Conservation (phyloP, 2,113 vertebrate species). For the Proteles cristata region DNA sequence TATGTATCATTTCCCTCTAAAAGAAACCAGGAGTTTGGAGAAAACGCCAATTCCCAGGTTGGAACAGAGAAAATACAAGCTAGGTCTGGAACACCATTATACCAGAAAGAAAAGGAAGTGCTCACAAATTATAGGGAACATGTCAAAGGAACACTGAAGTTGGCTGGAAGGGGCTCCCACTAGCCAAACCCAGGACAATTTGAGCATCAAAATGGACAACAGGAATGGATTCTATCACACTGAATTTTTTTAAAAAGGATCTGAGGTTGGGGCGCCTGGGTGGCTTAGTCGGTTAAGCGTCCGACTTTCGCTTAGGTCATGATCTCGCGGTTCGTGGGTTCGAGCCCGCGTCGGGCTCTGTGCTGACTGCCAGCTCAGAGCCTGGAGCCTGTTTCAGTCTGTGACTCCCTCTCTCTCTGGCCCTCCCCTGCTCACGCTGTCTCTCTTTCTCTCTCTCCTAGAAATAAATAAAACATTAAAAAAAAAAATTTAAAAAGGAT, state of each 20-base stretch:
- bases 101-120: neutral
- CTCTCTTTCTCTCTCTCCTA: too few relatives aligned
- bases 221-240: neutral
- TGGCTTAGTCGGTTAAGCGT: too few relatives aligned
- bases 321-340: too few relatives aligned
- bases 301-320: too few relatives aligned
- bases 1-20: neutral
- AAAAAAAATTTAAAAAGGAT: neutral
- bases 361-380: too few relatives aligned
- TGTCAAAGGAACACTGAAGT: neutral
- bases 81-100: neutral
- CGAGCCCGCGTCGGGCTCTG: too few relatives aligned
- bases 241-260: neutral
- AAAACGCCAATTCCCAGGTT: neutral
- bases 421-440: too few relatives aligned
- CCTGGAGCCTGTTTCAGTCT: too few relatives aligned
- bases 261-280: too few relatives aligned
- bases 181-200: neutral
- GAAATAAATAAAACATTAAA: too few relatives aligned
- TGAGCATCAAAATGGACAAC: neutral
- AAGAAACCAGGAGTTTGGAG: neutral
- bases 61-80: neutral
- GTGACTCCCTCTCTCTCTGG: too few relatives aligned
- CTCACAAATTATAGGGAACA: neutral
- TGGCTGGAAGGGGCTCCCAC: neutral